Conservation (phyloP, 2,797 vertebrate species). For the Catostomus latipinnis region DNA sequence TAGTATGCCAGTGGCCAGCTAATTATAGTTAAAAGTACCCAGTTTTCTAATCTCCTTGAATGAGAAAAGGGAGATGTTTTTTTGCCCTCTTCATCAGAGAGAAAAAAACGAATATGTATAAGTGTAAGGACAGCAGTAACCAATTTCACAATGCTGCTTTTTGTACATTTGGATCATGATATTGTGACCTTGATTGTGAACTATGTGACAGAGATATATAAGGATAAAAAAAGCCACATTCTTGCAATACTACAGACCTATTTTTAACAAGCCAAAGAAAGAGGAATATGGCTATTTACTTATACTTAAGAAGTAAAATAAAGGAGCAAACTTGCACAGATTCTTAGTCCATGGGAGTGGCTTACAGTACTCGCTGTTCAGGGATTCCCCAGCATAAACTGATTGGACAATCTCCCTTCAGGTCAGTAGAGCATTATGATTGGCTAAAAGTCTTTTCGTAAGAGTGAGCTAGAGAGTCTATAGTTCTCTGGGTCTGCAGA, state of each 20-base stretch:
- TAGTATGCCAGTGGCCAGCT: too few species aligned
- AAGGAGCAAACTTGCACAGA: slow-evolving; percentile 53
- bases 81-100: too few species aligned
- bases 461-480: slow-evolving; percentile 69
- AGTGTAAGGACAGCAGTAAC: too few species aligned
- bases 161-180: not conserved
- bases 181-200: not conserved
- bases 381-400: slow-evolving; percentile 56
- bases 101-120: too few species aligned
- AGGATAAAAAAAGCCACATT: slow-evolving; percentile 20
- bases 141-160: too few species aligned
- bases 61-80: too few species aligned
- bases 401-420: slow-evolving; percentile 64
- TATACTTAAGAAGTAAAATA: not conserved
- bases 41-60: too few species aligned
- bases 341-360: slow-evolving; percentile 29
- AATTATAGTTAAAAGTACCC: too few species aligned
- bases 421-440: slow-evolving; percentile 55
- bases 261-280: slow-evolving; percentile 43
- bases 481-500: slow-evolving; percentile 49
- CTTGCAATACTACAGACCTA: slow-evolving; percentile 25
- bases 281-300: too few species aligned
- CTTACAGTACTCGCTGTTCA: slow-evolving; percentile 47
- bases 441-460: slow-evolving; percentile 67
- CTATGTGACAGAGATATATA: not conserved